Base-by-base conservation (phyloP, 2,888 invertebrate genomes). In the Pollenia angustigena region DNA sequence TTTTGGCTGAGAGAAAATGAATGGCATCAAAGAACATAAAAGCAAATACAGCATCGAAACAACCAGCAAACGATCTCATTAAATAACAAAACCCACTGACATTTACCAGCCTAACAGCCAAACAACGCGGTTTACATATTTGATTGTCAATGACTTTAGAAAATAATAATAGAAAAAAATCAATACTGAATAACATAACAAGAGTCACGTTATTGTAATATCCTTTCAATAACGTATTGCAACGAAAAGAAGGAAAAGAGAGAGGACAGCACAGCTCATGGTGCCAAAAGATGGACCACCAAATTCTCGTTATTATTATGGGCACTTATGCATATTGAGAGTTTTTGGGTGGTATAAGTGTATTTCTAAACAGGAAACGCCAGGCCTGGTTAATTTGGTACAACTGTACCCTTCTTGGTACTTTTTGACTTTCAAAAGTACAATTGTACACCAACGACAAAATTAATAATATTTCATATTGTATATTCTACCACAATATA, bases 1-100 rank as follows among this genome's bases (percentile, higher is more conserved):
- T 62, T 12, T 58, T 56, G 46, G 40, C 12, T 69, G 10, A 64
- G 52, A 64, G 50, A n/a, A 12, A 48, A 42, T 12, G 62, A 48
- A 56, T 72, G 48, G 9, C 50, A 44, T 72, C 14, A 54, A 66
- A 18, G 54, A 66, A 66, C 56, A 23, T 68, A 68, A 78, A 32
- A 68, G 50, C 48, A 58, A 78, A 78, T 18, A 62, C 40, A 12
- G 50, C 50, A 78, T 71, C 62, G 16, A 54, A 32, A 23, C 42
- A 69, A 40, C 52, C 32, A 62, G 14, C 58, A 11, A 48, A 54
- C 18, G 40, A 58, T 56, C 23, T 64, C 56, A 81, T 69, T 75
- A 80, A 75, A 76, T 80, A 81, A 14, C 50, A 80, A 85, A 81
- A 58, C 52, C 58, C 60, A 72, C 71, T 72, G 81, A 62, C 72